These are phyloP conservation scores for Tetropium fuscum DNA, from an alignment of 2,888 invertebrate genomes.

Conservation along the genomic window DNA sequence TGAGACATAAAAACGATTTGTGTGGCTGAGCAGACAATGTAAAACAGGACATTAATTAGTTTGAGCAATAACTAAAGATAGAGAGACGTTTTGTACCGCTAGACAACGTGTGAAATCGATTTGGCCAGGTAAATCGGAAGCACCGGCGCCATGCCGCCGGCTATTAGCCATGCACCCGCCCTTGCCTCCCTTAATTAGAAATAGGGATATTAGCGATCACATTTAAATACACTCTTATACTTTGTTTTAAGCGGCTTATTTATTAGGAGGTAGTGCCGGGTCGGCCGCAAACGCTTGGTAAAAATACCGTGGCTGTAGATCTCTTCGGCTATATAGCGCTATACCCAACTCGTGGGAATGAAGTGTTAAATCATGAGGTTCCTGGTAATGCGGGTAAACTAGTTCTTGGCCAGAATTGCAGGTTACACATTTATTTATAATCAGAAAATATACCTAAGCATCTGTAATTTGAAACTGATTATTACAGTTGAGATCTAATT, in stretches of 20 bases:
- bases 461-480: too few relatives aligned
- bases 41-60: slow-evolving; percentile 47
- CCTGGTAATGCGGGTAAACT: slow-evolving; percentile 7
- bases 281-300: slow-evolving; percentile 15
- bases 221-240: slow-evolving; percentile 52
- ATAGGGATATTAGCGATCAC: slow-evolving; percentile 52
- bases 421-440: background rate
- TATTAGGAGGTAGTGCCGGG: slow-evolving; percentile 39
- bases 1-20: slow-evolving; percentile 49
- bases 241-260: slow-evolving; percentile 46
- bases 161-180: slow-evolving; percentile 52
- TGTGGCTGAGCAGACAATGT: slow-evolving; percentile 41
- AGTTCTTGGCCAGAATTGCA: background rate
- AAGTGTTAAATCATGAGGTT: slow-evolving; percentile 4
- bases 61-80: slow-evolving; percentile 29
- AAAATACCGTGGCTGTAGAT: slow-evolving; percentile 12
- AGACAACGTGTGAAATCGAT: slow-evolving; percentile 61
- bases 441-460: too few relatives aligned
- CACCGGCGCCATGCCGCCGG: slow-evolving; percentile 60
- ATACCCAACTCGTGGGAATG: slow-evolving; percentile 22
- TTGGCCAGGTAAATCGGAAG: slow-evolving; percentile 61
- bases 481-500: too few relatives aligned
- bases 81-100: slow-evolving; percentile 46
- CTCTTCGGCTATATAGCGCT: slow-evolving; percentile 10
- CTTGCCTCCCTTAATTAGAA: slow-evolving; percentile 59